Evolutionary conservation across 2,888 invertebrate genomes (phyloP), one percentile per base, ranked within the genome.

Genomic region (Hirtodrosophila duncani): DNA sequence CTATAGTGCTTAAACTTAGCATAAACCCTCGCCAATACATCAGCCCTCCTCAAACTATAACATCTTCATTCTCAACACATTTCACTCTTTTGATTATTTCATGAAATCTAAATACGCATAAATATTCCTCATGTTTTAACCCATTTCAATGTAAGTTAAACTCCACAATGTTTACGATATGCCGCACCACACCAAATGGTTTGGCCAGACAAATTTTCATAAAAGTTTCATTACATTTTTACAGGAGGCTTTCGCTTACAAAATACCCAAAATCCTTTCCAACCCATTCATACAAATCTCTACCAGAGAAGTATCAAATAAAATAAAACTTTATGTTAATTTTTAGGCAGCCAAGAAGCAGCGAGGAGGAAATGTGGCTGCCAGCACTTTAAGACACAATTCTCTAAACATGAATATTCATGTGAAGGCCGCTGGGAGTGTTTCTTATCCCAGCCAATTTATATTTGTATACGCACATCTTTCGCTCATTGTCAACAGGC

Each of bases 311-410:
- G 49, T 55, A 55, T 69, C 62, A 68, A 77, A 64, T 64, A 45
- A 50, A 68, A 69, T 69, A 45, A 50, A 68, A 69, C 66, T 59
- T 63, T 49, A 42, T 48, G 66, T 66, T 78, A 65, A 70, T 78
- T 69, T n/a, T 53, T 23, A 50, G 36, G 33, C 41, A 45, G 26
- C 48, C 16, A 26, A 44, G 45, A 50, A 50, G 49, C 17, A 34
- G n/a, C 17, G 51, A 58, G 41, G 34, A 51, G n/a, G n/a, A 50
- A 59, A 31, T 37, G 39, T 59, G 50, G 36, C 60, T 57, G 26
- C 24, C 41, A 17, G 27, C 48, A 14, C 41, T 39, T 41, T 51
- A 2, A 6, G 31, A 26, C 17, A 14, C 14, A 5, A 31, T 20
- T 17, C 13, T 29, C 39, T 50, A 38, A 36, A 34, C 53, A 78